A percentile compares a stretch with the other conserved stretches of the same genome.
phyloP scores from a whole-genome alignment of 2,888 invertebrate species.

The Lagria hirta region DNA sequence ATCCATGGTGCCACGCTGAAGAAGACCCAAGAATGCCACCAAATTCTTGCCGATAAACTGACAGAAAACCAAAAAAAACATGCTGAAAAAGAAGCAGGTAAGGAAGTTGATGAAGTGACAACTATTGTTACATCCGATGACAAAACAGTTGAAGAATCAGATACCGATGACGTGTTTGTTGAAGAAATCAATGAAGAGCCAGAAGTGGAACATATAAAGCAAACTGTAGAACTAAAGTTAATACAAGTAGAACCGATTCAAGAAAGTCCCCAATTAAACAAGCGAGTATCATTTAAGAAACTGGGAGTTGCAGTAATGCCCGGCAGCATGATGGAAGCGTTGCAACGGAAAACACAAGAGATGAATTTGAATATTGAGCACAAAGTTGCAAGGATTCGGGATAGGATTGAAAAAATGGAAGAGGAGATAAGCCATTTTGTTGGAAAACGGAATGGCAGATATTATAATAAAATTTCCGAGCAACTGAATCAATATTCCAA shows the following conservation, averaged over 20 bases:
- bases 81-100: conserved; percentile 23
- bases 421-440: conserved; percentile 32
- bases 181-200: conserved; percentile 18
- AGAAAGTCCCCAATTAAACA: conserved; percentile 23
- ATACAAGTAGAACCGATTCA: conserved; percentile 28
- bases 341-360: conserved; percentile 12
- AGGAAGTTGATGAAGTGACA: too few species aligned
- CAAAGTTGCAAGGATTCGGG: conserved; percentile 29
- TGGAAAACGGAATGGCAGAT: conserved; percentile 32
- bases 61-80: conserved; percentile 30
- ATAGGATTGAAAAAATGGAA: conserved; percentile 32
- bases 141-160: conserved; percentile 3
- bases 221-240: conserved; percentile 36
- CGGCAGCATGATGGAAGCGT: conserved; percentile 33
- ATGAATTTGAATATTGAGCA: conserved; percentile 1
- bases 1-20: conserved; percentile 32
- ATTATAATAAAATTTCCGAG: conserved; percentile 33
- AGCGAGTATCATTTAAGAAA: conserved; percentile 37
- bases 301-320: conserved; percentile 40
- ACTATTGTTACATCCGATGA: not conserved
- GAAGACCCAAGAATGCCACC: conserved; percentile 30
- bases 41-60: conserved; percentile 31
- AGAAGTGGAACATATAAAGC: conserved; percentile 12
- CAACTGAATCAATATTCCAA: conserved; percentile 25
- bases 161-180: conserved; percentile 9